phyloP scores from a whole-genome alignment of 2,888 invertebrate genomes.

The Cheilosia vulpina region DNA sequence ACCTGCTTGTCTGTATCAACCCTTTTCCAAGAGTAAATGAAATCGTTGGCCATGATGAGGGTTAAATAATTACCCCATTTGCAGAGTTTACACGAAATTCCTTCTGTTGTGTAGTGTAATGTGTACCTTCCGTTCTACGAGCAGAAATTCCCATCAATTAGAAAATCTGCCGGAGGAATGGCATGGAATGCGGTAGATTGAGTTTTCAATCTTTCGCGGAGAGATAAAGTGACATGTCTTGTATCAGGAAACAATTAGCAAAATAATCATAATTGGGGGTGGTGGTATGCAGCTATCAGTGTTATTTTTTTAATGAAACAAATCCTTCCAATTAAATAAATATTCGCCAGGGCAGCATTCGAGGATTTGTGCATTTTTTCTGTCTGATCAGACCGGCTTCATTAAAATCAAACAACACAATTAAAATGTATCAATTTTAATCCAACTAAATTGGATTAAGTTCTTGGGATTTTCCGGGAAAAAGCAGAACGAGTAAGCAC shows the following conservation, averaged over 20 bases:
- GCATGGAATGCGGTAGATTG: constrained; percentile 61
- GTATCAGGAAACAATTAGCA: constrained; percentile 9
- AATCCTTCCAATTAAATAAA: constrained; percentile 52
- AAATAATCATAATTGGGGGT: background rate
- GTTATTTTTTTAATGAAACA: constrained; percentile 34
- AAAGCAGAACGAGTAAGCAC: constrained; percentile 19
- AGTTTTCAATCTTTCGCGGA: constrained; percentile 46
- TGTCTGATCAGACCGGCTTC: constrained; percentile 54
- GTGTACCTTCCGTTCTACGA: background rate
- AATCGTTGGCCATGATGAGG: constrained; percentile 69
- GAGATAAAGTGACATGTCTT: constrained; percentile 27
- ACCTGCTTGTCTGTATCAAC: constrained; percentile 41
- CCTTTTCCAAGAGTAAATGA: constrained; percentile 69
- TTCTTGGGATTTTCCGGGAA: constrained; percentile 54
- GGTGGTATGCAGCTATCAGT: no score
- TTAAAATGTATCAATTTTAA: constrained; percentile 74
- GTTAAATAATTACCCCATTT: constrained; percentile 77
- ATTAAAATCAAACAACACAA: constrained; percentile 65
- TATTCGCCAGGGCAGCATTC: constrained; percentile 7
- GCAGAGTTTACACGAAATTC: constrained; percentile 60
- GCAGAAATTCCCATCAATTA: constrained; percentile 65
- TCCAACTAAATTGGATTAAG: constrained; percentile 74
- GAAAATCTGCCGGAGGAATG: constrained; percentile 53
- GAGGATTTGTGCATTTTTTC: constrained; percentile 38
- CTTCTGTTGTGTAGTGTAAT: constrained; percentile 27